Evolutionary conservation across 2,797 vertebrate genomes (phyloP).

Genomic region (Danio jaintianensis): DNA sequence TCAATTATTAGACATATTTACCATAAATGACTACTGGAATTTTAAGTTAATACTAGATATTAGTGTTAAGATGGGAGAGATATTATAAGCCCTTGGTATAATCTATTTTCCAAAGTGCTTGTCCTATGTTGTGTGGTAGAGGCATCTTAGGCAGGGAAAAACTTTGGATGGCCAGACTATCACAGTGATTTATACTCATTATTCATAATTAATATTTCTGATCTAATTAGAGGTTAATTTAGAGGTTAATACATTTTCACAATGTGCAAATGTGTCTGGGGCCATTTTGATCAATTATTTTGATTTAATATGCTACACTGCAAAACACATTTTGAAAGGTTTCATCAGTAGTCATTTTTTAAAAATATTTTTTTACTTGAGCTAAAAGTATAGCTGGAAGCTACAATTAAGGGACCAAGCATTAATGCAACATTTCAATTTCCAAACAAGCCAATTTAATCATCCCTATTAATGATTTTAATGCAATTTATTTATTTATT

Average conservation of each 20-base stretch:
- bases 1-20: too few relatives aligned
- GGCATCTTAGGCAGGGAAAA: neutral
- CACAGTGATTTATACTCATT: neutral
- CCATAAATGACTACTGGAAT: neutral
- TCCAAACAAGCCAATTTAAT: neutral
- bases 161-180: neutral
- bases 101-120: too few relatives aligned
- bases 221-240: neutral
- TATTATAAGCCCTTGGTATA: neutral
- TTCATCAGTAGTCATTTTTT: neutral
- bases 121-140: too few relatives aligned
- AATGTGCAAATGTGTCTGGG: neutral
- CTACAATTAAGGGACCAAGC: neutral
- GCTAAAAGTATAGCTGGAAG: constrained; percentile 6
- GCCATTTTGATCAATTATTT: neutral
- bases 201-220: constrained; percentile 2
- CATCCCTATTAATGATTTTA: neutral
- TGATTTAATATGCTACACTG: neutral
- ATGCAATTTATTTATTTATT: too few relatives aligned
- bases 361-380: neutral
- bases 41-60: too few relatives aligned
- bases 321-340: neutral
- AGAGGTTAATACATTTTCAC: neutral
- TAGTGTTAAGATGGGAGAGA: too few relatives aligned
- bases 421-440: neutral